These are phyloP conservation scores for Aramus guarauna DNA, from an alignment of 2,113 vertebrate genomes.

Conservation along the genomic window DNA sequence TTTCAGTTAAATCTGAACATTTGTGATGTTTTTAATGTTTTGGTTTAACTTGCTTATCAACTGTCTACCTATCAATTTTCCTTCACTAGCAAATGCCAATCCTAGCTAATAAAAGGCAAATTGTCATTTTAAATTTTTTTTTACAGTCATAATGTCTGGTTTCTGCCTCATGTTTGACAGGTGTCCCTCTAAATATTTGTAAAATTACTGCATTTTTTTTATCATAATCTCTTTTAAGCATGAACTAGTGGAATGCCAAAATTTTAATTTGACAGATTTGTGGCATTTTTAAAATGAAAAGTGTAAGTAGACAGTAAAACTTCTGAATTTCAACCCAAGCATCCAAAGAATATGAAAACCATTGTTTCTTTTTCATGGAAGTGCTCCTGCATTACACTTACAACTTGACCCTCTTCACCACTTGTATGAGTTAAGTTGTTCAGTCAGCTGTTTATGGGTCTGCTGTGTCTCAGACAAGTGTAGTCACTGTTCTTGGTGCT, in stretches of 20 bases:
- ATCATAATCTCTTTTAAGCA: not conserved
- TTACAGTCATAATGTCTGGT: not conserved
- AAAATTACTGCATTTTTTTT: not conserved
- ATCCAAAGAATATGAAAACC: not conserved
- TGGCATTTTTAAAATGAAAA: not conserved
- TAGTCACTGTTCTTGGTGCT: not conserved
- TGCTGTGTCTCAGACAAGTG: not conserved
- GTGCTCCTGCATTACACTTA: not conserved
- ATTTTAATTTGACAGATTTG: not conserved
- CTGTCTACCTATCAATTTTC: not conserved
- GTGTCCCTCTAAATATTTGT: not conserved
- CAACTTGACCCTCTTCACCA: not conserved
- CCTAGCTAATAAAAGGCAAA: not conserved
- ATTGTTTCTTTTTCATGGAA: not conserved
- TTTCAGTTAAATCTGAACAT: not conserved
- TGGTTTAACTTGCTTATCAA: not conserved
- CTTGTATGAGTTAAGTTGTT: not conserved
- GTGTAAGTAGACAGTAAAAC: fast-evolving
- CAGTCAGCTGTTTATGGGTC: not conserved
- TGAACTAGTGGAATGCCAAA: not conserved
- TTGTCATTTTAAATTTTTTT: not conserved
- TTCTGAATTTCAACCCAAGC: not conserved
- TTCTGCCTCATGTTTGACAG: not conserved
- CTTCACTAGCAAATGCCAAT: not conserved
- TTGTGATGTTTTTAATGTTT: not conserved